Conservation (phyloP, 2,888 invertebrate genomes). For the Erebia palarica region DNA sequence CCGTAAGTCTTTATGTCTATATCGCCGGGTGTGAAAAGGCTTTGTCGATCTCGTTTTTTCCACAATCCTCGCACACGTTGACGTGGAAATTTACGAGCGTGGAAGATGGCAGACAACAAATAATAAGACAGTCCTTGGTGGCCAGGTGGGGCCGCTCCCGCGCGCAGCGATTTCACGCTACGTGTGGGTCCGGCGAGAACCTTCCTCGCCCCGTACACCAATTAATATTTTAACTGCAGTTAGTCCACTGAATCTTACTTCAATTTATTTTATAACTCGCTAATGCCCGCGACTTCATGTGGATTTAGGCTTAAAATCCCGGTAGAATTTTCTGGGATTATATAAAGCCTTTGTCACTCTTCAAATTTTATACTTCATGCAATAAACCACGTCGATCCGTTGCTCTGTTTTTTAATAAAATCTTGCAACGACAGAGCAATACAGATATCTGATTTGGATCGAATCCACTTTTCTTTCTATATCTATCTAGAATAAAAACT, state of each 20-base stretch:
- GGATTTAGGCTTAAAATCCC: no score
- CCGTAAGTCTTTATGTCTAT: conserved; percentile 67
- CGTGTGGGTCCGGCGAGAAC: conserved; percentile 68
- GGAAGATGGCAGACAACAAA: conserved; percentile 80
- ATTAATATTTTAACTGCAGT: conserved; percentile 77
- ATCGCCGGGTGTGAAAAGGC: conserved; percentile 72
- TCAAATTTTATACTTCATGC: no score
- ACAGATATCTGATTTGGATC: no score
- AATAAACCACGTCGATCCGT: no score
- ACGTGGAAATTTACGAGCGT: conserved; percentile 81
- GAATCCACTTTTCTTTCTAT: no score
- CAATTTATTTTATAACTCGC: conserved; percentile 1
- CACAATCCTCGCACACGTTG: conserved; percentile 80
- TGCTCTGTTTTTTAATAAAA: no score
- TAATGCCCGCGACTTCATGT: no score
- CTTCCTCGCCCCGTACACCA: conserved; percentile 51
- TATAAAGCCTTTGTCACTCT: no score
- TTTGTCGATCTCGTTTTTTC: conserved; percentile 75
- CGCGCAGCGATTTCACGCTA: conserved; percentile 77
- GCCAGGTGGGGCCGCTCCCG: conserved; percentile 76
- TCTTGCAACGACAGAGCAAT: no score
- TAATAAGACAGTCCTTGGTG: conserved; percentile 69
- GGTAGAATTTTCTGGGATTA: no score
- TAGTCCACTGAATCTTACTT: conserved; percentile 24
- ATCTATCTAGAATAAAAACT: no score